phyloP scores from a whole-genome alignment of 1,140 invertebrate genomes.

The Vanessa atalanta region DNA sequence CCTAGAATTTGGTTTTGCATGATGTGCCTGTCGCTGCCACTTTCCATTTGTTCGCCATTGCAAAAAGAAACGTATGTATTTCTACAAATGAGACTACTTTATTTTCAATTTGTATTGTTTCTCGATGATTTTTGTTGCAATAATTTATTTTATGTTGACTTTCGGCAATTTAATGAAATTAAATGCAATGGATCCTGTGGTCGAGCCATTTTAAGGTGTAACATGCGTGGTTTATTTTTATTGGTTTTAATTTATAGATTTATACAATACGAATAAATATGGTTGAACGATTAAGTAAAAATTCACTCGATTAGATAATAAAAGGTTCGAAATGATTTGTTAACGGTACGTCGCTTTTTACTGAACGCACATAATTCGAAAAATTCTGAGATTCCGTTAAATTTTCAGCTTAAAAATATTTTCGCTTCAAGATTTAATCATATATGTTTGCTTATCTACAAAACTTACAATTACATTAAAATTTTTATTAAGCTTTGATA shows the following conservation, averaged over 20 bases:
- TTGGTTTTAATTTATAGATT: background rate
- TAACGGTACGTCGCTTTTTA: background rate
- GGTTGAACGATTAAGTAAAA: background rate
- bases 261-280: background rate
- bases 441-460: background rate
- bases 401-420: background rate
- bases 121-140: no score
- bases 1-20: no score
- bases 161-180: no score
- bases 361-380: background rate
- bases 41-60: no score
- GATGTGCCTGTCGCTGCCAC: no score
- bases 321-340: background rate
- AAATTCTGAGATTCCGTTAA: background rate
- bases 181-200: no score
- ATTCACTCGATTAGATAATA: constrained; percentile 6
- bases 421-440: background rate
- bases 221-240: no score
- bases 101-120: no score
- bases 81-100: no score
- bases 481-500: background rate
- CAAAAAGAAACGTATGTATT: no score
- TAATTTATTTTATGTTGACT: no score
- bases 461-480: background rate
- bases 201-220: no score